Base-by-base conservation (phyloP, 2,113 vertebrate genomes). In the Tricholaema leucomelas region DNA sequence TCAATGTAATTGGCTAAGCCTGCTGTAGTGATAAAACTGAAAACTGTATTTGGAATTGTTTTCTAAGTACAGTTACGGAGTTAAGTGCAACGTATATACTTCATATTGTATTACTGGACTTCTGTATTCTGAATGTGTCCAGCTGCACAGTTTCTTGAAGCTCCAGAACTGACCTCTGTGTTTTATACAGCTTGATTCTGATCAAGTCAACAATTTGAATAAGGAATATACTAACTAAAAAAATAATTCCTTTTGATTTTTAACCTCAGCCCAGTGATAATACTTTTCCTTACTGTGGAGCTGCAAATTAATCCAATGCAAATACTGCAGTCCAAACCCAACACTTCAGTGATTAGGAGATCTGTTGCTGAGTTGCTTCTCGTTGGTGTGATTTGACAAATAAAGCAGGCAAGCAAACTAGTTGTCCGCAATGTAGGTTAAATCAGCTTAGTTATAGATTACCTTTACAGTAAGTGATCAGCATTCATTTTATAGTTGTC, bases 141-240 rank as follows among this genome's bases (percentile, higher is more conserved):
- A 65, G 27, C 54, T 65, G 33, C 16, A 33, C 36, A 74, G 23
- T 59, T 94, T 72, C 50, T n/a, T 54, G 27, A 56, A 50, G 19
- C 14, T 46, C n/a, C 23, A 75, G 5, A 84, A 85, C 8, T 55
- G 46, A 38, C 19, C 13, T 12, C 5, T 9, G 8, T 71, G 18
- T 65, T 72, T 48, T 56, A 36, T 61, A 76, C 10, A 78, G 5
- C 54, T 55, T 78, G 21, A 75, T 72, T 80, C 46, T 1, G 4
- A 40, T 59, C 30, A 70, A 73, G 13, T 38, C n/a, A 72, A 21
- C 17, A 27, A 12, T 81, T 88, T 74, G 36, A 73, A 66, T 60
- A 48, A n/a, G 8, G 6, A 77, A 31, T 55, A 31, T 0, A 0
- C 6, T 81, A 81, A 61, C 11, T n/a, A 21, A 12, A 31, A n/a